Base-by-base conservation (phyloP, 2,797 vertebrate species). In the Anas bahamensis region DNA sequence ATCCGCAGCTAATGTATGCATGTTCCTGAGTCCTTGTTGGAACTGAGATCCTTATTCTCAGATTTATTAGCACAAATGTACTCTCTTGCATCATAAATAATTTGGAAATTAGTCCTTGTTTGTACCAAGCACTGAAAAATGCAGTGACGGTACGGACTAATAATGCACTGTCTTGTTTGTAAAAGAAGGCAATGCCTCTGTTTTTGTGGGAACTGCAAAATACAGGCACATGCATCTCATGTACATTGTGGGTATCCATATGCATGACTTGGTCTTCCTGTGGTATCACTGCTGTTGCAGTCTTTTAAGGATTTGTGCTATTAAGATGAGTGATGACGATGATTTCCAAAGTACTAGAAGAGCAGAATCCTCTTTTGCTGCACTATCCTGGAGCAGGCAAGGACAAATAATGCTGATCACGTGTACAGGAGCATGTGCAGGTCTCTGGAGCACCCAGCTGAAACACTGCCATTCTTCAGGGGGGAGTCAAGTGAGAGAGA, bases 251-350 rank as follows among this genome's bases (percentile, higher is more conserved):
- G 63, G 70, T 71, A 48, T 83, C 79, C 89, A 4, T 73, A 55
- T 57, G 80, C 64, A 35, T 46, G 64, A 11, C 64, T 78, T 75
- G 33, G 71, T 56, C 33, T 90, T 65, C 59, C 71, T 68, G 56
- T 73, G 83, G 50, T 83, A 17, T 56, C 6, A 23, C 88, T 77
- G 59, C 75, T 89, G 68, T 78, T 55, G 83, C 83, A 79, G 59
- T 9, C 77, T 91, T 95, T 71, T 73, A 91, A 83, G 86, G 59
- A 65, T 75, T 42, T 63, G 55, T 9, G 61, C 72, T 82, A n/a
- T 95, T 96, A 85, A 90, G 87, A 87, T 95, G 78, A 93, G 59
- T 63, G 42, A 79, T 56, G 56, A 21, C 42, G 76, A 53, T 75
- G 83, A 42, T 87, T 88, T 86, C 84, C 78, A 91, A 71, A 93